phyloP scores from a whole-genome alignment of 1,140 invertebrate species.

The Calliopsis andreniformis region DNA sequence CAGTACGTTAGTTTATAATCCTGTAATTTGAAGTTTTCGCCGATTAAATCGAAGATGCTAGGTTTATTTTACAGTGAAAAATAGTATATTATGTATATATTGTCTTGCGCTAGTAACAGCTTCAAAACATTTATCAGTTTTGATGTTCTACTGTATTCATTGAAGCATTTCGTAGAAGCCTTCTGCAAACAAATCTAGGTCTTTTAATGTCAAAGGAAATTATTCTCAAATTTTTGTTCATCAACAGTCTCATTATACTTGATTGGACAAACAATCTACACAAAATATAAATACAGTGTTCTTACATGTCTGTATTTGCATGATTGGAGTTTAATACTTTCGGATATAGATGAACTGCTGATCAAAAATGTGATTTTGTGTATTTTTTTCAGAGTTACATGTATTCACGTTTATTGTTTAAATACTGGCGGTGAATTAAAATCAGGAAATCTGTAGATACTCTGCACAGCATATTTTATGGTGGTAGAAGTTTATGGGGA shows the following conservation, averaged over 20 bases:
- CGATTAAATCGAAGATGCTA: constrained; percentile 1
- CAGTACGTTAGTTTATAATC: constrained; percentile 17
- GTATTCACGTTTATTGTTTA: no score
- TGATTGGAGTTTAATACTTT: constrained; percentile 33
- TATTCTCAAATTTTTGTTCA: no score
- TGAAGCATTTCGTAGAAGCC: constrained; percentile 4
- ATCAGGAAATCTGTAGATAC: constrained; percentile 40
- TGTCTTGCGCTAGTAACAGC: not conserved
- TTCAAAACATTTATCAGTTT: not conserved
- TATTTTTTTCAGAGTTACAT: not conserved
- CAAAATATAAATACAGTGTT: constrained; percentile 23
- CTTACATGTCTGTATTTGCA: constrained; percentile 27
- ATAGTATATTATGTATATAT: not conserved
- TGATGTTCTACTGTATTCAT: constrained; percentile 40
- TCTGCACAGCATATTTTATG: constrained; percentile 29
- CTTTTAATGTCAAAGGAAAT: no score
- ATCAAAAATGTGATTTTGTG: not conserved
- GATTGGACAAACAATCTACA: constrained; percentile 1
- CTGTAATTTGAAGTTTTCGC: not conserved
- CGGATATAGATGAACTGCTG: not conserved
- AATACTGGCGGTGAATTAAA: no score
- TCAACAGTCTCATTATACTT: not conserved
- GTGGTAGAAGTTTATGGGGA: constrained; percentile 5
- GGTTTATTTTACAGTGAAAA: not conserved
- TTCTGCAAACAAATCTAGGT: not conserved